Conservation (phyloP, 2,113 vertebrate species). For the Hiodon alosoides region DNA sequence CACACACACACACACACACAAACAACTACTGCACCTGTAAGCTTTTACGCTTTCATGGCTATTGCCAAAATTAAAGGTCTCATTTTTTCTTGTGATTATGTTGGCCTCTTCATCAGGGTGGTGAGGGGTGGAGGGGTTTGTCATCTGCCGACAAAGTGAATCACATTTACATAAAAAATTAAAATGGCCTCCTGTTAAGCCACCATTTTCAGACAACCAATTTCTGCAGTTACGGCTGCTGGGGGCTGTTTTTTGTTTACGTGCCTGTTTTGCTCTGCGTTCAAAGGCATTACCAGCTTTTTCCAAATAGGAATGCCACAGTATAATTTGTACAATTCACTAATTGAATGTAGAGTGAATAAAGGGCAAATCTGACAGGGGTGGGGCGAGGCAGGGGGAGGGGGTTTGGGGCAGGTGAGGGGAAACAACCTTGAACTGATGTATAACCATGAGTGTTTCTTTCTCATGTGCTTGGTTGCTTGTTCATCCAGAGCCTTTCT, state of each 20-base stretch:
- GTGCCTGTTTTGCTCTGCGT: not conserved
- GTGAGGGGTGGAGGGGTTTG: not conserved
- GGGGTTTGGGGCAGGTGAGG: not conserved
- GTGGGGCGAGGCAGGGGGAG: not conserved
- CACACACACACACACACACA: not conserved
- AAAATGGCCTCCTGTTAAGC: not conserved
- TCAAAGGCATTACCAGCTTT: not conserved
- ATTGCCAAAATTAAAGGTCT: not conserved
- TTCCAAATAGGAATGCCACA: not conserved
- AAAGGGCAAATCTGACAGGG: not conserved
- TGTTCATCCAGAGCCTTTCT: not conserved
- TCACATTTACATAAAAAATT: constrained; percentile 14
- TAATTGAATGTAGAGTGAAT: not conserved
- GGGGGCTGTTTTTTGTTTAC: not conserved
- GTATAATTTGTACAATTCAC: not conserved
- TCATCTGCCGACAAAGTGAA: constrained; percentile 4
- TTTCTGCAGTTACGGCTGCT: not conserved
- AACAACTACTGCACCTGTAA: not conserved
- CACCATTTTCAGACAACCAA: not conserved
- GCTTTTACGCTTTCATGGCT: not conserved
- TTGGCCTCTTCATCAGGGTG: not conserved
- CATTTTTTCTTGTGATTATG: not conserved
- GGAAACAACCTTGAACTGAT: not conserved
- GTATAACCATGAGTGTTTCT: too few relatives aligned
- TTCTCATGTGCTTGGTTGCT: not conserved